Evolutionary conservation across 1,140 invertebrate species (phyloP), one percentile per base, ranked within the genome.

Genomic region (Drosophila oshimai): DNA sequence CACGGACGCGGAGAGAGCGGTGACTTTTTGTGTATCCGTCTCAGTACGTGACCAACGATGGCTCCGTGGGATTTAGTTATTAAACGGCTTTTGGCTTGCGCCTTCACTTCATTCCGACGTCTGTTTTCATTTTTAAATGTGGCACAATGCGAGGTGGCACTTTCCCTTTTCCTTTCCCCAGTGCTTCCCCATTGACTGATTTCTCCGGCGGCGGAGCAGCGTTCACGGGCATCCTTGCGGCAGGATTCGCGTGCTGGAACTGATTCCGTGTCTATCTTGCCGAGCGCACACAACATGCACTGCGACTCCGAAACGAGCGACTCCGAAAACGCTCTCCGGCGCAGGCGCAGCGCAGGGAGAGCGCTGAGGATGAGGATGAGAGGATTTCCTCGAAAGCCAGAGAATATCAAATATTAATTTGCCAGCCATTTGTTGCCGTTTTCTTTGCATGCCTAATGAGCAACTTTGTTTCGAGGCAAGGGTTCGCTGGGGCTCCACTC

Each of bases 191-290:
- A 22, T 22, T 45, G 20, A 15, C 20, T 60, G 28, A 20, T 22
- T 49, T 50, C 12, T 65, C 58, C 44, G 39, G 31, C 61, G 41
- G 41, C 55, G 70, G 45, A 39, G 54, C 18, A 41, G 37, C 46
- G 45, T 53, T 57, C 54, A 76, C 81, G 76, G 79, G 68, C 81
- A 87, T 86, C 81, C 81, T 86, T 61, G 72, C 81, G 62, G 57
- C 72, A 87, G 81, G 81, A 87, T 86, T 76, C 76, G 68, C 81
- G 76, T 76, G 75, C 81, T 86, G 77, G 81, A 87, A 86, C 81
- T 86, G 81, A 87, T 65, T 76, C 76, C 67, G 37, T 60, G 28
- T 60, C 28, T 60, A 60, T 58, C 55, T 33, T 47, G 41, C 36
- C 31, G 6, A 13, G 31, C 6, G 29, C 24, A 17, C 31, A 26